Base-by-base conservation (phyloP, 2,113 vertebrate species). In the Ammodytes marinus region DNA sequence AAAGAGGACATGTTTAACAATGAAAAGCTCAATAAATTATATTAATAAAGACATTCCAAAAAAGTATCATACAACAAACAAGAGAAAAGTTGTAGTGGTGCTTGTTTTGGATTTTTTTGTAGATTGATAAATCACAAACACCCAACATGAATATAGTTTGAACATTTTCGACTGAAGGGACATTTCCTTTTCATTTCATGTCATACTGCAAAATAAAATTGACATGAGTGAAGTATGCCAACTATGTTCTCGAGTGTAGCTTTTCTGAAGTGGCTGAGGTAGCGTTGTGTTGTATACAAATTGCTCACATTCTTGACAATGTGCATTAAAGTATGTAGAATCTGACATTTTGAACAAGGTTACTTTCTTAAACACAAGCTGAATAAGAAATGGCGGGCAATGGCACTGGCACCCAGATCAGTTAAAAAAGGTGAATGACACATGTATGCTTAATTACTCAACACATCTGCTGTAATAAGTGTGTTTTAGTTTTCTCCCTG, bases 401-500 rank as follows among this genome's bases (percentile, higher is more conserved):
- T 40, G 64, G 13, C 1, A 1, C 27, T 47, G 53, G 37, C 17
- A 12, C 46, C 37, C 10, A 59, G 65, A 72, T 68, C 27, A 73
- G 13, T 50, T 27, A 27, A 27, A 27, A 27, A 27, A 27, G 60
- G 54, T 68, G 10, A 77, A 72, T 71, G 65, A 45, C 58, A 78
- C 46, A 53, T 86, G 49, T 66, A 35, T 66, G 43, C 70, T 37
- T 85, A 79, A 89, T 85, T 87, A 83, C 63, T 66, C 43, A 47
- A 69, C n/a, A 74, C 61, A 84, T 82, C 76, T 17, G 66, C 54
- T 53, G 47, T 39, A 67, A 61, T 83, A 11, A 3, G 11, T 80
- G 55, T 61, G 35, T 39, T 77, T 27, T 27, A 27, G 13, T 69
- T 35, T 77, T 59, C 57, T 11, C 59, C 46, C 27, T 11, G 19